phyloP scores from a whole-genome alignment of 1,140 invertebrate genomes.

The Brachionus koreanus region DNA sequence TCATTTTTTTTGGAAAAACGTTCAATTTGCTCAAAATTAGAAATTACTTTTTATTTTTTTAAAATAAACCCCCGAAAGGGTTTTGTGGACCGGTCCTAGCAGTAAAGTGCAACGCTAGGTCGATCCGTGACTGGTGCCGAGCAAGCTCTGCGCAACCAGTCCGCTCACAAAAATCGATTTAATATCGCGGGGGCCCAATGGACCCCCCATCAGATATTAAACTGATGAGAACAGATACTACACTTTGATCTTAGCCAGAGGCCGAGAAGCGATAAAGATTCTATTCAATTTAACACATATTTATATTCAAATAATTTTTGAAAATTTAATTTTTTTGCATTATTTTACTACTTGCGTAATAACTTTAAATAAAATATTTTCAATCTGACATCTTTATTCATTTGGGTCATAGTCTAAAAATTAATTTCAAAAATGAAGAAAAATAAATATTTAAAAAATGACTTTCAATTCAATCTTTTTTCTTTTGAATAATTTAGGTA shows the following conservation, averaged over 20 bases:
- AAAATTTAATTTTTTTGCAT: not conserved
- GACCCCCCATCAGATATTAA: conserved; percentile 43
- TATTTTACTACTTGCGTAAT: not conserved
- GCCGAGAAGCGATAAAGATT: conserved; percentile 38
- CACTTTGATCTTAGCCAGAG: conserved; percentile 43
- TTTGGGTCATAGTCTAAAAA: not conserved
- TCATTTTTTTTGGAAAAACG: too few relatives aligned
- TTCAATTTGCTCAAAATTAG: too few relatives aligned
- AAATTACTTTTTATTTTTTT: not conserved
- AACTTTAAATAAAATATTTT: not conserved
- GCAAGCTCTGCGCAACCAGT: conserved; percentile 43
- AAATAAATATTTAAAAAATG: not conserved
- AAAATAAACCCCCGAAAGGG: not conserved
- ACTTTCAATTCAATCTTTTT: too few relatives aligned
- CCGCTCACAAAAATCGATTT: conserved; percentile 41
- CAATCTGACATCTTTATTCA: conserved; percentile 1
- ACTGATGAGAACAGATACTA: conserved; percentile 44
- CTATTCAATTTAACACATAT: not conserved
- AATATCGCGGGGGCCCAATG: conserved; percentile 41
- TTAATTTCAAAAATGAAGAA: not conserved
- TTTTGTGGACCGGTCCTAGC: conserved; percentile 36
- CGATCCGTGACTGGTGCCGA: conserved; percentile 42
- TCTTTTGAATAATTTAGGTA: not conserved
- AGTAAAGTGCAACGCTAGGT: conserved; percentile 18
- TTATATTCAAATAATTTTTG: not conserved